Evolutionary conservation across 2,797 vertebrate species (phyloP).

Genomic region (Pipistrellus kuhlii): DNA sequence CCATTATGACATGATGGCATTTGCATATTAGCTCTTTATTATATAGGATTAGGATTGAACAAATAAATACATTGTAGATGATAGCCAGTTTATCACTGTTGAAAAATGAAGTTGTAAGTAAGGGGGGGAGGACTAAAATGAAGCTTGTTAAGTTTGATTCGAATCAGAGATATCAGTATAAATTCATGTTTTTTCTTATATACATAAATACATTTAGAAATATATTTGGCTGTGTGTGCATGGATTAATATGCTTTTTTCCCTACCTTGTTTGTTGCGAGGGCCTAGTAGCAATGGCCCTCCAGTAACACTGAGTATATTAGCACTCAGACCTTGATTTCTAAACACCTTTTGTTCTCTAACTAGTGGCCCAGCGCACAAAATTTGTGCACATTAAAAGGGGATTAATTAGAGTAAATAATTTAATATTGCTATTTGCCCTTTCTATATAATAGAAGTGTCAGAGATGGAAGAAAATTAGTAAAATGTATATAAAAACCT

Average conservation of each 20-base stretch:
- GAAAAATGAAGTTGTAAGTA: not conserved
- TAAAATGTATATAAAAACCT: no score
- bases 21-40: no score
- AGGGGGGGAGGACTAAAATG: not conserved
- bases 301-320: not conserved
- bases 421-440: no score
- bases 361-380: no score
- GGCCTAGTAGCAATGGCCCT: not conserved
- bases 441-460: no score
- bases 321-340: not conserved
- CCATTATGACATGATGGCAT: no score
- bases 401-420: no score
- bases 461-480: no score
- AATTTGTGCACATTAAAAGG: no score
- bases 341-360: not conserved
- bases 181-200: not conserved
- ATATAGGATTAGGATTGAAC: not conserved
- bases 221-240: not conserved
- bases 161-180: not conserved
- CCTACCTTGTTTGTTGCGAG: not conserved
- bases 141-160: not conserved
- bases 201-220: not conserved
- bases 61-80: constrained; percentile 9
- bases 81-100: not conserved
- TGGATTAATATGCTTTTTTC: not conserved